Conservation (phyloP, 1,140 invertebrate species). For the Trichonephila clavata region DNA sequence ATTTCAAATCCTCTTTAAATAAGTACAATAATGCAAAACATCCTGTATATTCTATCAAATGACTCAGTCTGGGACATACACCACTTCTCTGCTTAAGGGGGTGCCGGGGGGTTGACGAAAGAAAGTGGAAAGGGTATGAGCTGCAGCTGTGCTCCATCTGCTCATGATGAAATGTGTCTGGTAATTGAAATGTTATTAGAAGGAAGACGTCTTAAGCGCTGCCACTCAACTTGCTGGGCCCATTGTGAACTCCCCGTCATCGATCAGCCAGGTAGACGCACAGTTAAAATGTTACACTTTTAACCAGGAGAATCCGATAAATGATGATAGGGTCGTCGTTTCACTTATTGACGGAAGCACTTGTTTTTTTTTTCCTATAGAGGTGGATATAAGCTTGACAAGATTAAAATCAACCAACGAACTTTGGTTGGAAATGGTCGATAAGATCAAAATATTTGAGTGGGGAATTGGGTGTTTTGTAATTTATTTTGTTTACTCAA, state of each 20-base stretch:
- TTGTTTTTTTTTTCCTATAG: not conserved
- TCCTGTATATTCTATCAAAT: too few relatives aligned
- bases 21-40: too few relatives aligned
- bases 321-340: conserved; percentile 19
- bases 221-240: not conserved
- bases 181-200: conserved; percentile 62
- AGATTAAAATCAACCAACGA: not conserved
- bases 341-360: not conserved
- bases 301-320: not conserved
- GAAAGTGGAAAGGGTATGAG: conserved; percentile 30
- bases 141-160: conserved; percentile 53
- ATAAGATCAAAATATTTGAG: not conserved
- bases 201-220: conserved; percentile 37
- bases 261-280: conserved; percentile 1
- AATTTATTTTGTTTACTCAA: not conserved
- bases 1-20: too few relatives aligned
- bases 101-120: not conserved
- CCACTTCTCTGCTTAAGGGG: not conserved
- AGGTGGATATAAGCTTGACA: not conserved
- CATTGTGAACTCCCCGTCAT: conserved; percentile 35
- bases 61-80: not conserved
- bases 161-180: conserved; percentile 55
- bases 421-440: not conserved
- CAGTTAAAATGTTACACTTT: not conserved
- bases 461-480: not conserved